Evolutionary conservation across 2,888 invertebrate species (phyloP).

Genomic region (Digitonthophagus gazella): DNA sequence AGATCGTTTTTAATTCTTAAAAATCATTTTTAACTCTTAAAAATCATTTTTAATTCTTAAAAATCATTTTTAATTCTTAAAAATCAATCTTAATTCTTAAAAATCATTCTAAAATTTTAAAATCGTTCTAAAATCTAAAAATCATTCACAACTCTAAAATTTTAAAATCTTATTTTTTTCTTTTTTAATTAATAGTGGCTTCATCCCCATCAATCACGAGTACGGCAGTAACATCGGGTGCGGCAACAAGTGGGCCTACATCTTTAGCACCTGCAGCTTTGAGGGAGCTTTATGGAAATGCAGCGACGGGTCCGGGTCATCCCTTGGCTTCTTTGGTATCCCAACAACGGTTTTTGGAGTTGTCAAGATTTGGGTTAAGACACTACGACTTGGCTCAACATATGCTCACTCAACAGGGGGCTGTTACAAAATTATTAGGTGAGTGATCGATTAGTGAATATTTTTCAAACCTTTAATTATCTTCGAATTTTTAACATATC

Average conservation of each 20-base stretch:
- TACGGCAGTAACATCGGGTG: conserved; percentile 49
- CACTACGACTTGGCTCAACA: conserved; percentile 91
- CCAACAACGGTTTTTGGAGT: conserved; percentile 75
- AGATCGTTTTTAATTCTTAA: too few species aligned
- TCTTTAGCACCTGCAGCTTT: conserved; percentile 48
- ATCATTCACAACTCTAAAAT: neutral
- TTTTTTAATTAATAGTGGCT: conserved; percentile 49
- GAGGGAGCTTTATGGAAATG: conserved; percentile 47
- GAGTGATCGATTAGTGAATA: conserved; percentile 48
- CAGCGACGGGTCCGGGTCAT: conserved; percentile 54
- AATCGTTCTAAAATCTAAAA: neutral
- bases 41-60: too few species aligned
- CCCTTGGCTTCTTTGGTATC: conserved; percentile 72
- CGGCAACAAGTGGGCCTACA: conserved; percentile 37
- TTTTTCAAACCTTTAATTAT: too few species aligned
- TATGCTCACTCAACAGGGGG: conserved; percentile 87
- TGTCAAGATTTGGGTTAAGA: conserved; percentile 76
- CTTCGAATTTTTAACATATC: too few species aligned
- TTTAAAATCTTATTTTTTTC: conserved; percentile 38
- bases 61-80: too few species aligned
- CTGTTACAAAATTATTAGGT: conserved; percentile 88
- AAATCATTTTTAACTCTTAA: too few species aligned
- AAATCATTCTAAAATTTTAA: too few species aligned
- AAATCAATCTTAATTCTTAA: too few species aligned
- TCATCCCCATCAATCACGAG: conserved; percentile 58